Evolutionary conservation across 2,113 vertebrate genomes (phyloP).

Genomic region (Acinonyx jubatus): DNA sequence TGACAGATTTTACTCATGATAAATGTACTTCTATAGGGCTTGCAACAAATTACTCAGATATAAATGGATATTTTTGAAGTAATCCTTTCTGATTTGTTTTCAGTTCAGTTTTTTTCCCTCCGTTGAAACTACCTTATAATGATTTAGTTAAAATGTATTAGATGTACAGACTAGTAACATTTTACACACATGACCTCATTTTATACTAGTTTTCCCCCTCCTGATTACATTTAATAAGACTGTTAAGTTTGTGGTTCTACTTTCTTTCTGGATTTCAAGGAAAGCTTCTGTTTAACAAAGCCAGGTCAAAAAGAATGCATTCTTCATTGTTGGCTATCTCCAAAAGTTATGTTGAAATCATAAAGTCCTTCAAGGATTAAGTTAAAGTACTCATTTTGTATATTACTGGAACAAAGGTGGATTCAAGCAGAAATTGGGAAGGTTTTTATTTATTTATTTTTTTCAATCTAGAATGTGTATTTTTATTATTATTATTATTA

Average conservation of each 20-base stretch:
- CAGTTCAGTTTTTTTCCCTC: background rate
- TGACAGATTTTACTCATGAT: conserved; percentile 44
- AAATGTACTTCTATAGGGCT: conserved; percentile 26
- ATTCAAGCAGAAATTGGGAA: conserved; percentile 37
- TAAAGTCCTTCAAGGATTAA: conserved; percentile 40
- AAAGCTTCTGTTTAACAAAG: conserved; percentile 35
- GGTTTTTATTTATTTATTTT: too few relatives aligned
- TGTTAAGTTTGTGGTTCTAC: conserved; percentile 1
- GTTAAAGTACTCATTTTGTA: conserved; percentile 40
- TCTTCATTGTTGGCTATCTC: background rate
- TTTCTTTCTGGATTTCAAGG: conserved; percentile 13
- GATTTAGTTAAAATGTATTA: background rate
- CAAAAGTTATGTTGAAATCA: conserved; percentile 18
- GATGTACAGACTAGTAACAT: background rate
- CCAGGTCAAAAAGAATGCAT: background rate
- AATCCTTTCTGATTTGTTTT: conserved; percentile 56
- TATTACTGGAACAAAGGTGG: conserved; percentile 5
- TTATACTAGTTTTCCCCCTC: background rate
- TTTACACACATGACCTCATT: conserved; percentile 23
- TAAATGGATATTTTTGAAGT: conserved; percentile 53
- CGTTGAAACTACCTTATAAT: background rate
- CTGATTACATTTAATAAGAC: background rate
- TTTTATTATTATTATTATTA: too few relatives aligned
- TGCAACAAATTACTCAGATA: background rate
- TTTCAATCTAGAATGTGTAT: too few relatives aligned